These are phyloP conservation scores for Megalurothrips usitatus DNA, from an alignment of 2,888 invertebrate species.

Conservation along the genomic window DNA sequence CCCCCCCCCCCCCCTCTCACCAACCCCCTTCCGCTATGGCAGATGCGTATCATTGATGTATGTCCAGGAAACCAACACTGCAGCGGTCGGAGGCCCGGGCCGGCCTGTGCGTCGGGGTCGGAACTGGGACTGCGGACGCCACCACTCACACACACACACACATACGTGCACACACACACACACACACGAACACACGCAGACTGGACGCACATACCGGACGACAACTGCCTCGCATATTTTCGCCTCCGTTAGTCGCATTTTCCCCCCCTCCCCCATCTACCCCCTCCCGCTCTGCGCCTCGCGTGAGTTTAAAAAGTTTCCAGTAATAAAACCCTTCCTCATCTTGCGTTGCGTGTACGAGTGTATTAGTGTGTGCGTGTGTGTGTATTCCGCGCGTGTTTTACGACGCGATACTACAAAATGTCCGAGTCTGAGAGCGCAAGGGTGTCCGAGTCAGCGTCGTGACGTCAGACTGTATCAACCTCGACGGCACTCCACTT, in stretches of 20 bases:
- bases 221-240: background rate
- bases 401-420: background rate
- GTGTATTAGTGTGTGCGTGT: background rate
- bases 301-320: constrained; percentile 2
- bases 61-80: constrained; percentile 2
- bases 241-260: no score
- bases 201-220: background rate
- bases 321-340: background rate
- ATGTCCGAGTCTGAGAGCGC: background rate
- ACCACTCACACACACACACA: no score
- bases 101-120: background rate
- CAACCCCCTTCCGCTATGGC: background rate
- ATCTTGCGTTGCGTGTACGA: no score
- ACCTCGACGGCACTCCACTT: no score
- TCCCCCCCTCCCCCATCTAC: no score
- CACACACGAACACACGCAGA: no score
- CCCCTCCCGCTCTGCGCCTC: no score
- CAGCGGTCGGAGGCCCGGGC: background rate
- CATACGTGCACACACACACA: no score
- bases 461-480: no score
- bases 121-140: background rate
- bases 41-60: constrained; percentile 23
- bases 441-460: background rate
- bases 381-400: background rate
- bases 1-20: no score